Evolutionary conservation across 2,113 vertebrate genomes (phyloP), one percentile per base, ranked within the genome.

Genomic region (Notothenia rossii): DNA sequence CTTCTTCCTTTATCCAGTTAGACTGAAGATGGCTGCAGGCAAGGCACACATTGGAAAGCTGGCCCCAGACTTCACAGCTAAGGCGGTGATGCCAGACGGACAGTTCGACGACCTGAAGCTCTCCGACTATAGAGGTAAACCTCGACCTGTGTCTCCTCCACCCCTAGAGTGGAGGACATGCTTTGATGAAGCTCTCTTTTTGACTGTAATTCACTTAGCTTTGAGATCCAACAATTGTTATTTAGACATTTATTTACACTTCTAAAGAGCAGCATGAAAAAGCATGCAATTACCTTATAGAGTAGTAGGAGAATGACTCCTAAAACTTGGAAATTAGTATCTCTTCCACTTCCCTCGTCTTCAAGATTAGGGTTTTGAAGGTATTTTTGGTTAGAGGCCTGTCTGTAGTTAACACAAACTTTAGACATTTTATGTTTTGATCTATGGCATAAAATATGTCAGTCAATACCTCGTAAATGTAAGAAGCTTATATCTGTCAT

Each of bases 61-160:
- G 91, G 98, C 98, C 67, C 98, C 98, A 63, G 95, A 97, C 81
- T 99, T 99, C 69, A 96, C 94, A 64, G 96, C 98, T 51, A 98
- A 95, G 25, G 98, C 97, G 20, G 97, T 99, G 90, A 99, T 99
- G 97, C 97, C 97, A 65, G 96, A 97, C 83, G 97, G 97, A 65
- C 95, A 98, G 55, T 99, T 99, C 89, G 94, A 96, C 80, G 98
- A 99, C 64, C 83, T 99, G 79, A 96, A 94, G 62, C 91, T 99
- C 49, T 96, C 97, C 12, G 95, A 97, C 79, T 99, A 98, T 86
- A 98, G 40, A 98, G 98, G 98, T 99, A 94, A 0, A 18, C n/a
- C 25, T 56, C 53, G 43, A 15, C 71, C 18, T 45, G 51, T n/a
- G 12, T 71, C 66, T 69, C 74, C 43, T 61, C 55, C 55, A 20